Conservation (phyloP, 2,113 vertebrate genomes). For the Benitochromis conjunctus region DNA sequence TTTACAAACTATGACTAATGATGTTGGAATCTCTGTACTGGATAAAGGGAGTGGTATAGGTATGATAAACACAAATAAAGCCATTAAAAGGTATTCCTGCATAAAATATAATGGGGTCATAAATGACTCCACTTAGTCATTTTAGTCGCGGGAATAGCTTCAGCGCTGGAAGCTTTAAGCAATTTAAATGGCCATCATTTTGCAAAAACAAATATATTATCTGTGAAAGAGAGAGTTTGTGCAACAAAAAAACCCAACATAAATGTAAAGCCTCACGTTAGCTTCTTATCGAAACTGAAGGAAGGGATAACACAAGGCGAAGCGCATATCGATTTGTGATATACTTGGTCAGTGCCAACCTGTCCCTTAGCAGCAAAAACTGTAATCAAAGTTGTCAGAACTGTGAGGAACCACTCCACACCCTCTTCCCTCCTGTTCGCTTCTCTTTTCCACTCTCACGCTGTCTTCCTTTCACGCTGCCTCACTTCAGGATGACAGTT, state of each 20-base stretch:
- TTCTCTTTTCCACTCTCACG: background rate
- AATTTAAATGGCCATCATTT: background rate
- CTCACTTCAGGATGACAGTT: conserved; percentile 88
- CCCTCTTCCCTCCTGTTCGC: background rate
- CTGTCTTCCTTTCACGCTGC: conserved; percentile 32
- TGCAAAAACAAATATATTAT: background rate
- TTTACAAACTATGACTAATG: background rate
- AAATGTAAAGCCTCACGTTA: background rate
- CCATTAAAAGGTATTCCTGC: background rate
- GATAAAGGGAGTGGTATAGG: background rate
- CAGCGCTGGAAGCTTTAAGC: background rate
- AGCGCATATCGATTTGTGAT: background rate
- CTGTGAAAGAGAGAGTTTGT: background rate
- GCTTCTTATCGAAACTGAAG: background rate
- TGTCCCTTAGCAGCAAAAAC: background rate
- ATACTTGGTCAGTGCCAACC: background rate
- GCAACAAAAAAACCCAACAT: background rate
- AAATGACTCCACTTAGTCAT: background rate
- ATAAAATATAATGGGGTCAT: background rate
- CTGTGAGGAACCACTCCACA: background rate
- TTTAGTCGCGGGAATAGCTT: background rate
- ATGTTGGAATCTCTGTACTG: background rate
- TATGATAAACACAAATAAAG: background rate
- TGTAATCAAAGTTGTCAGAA: background rate
- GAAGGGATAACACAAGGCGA: background rate